Conservation (phyloP, 2,797 vertebrate genomes). For the Halcyon badia region DNA sequence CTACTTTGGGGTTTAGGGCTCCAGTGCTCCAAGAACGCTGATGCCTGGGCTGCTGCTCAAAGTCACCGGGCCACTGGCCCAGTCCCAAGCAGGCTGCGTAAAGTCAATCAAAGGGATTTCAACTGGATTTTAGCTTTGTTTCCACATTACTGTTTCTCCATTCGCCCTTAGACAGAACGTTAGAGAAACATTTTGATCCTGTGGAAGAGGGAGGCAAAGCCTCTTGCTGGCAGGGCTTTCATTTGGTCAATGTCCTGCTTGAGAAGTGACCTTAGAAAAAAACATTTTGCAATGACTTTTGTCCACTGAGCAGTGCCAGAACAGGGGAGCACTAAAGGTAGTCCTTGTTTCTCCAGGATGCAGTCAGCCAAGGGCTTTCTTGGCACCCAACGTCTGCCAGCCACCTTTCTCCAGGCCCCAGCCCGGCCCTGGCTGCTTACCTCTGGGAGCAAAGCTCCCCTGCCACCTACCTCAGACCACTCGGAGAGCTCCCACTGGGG, state of each 20-base stretch:
- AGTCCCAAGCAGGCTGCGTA: background rate
- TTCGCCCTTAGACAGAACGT: background rate
- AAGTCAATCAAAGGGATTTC: background rate
- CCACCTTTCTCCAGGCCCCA: background rate
- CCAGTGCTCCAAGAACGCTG: accelerated
- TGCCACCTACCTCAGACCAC: conserved; percentile 86
- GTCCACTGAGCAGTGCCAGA: background rate
- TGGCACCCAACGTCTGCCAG: background rate
- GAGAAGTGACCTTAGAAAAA: background rate
- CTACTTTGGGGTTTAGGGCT: background rate
- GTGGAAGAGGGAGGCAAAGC: background rate
- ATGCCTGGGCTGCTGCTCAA: background rate
- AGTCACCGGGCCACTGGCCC: background rate
- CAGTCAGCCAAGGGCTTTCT: background rate
- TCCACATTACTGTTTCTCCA: background rate
- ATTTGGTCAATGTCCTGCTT: background rate
- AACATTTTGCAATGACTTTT: background rate
- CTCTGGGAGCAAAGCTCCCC: background rate
- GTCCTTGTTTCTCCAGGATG: background rate
- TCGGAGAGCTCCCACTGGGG: conserved; percentile 91
- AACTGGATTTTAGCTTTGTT: background rate
- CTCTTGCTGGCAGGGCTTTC: background rate
- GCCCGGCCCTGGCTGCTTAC: background rate
- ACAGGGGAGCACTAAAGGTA: background rate
- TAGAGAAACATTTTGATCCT: background rate